Conservation (phyloP, 2,888 invertebrate genomes). For the Leucania comma region DNA sequence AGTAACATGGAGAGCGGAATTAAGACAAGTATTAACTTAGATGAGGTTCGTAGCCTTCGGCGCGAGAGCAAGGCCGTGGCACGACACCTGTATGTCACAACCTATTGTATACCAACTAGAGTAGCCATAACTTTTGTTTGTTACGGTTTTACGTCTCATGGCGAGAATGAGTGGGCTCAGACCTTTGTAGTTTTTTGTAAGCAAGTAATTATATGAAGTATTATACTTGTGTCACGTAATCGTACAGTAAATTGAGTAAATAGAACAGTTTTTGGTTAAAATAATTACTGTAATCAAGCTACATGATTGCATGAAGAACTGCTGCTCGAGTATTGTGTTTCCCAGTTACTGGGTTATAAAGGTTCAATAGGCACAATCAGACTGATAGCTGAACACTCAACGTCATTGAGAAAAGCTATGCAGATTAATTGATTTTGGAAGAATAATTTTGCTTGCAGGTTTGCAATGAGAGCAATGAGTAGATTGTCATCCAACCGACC, state of each 20-base stretch:
- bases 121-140: conserved; percentile 46
- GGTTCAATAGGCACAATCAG: neutral
- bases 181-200: conserved; percentile 24
- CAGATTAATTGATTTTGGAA: too few species aligned
- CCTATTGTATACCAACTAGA: conserved; percentile 62
- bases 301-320: too few species aligned
- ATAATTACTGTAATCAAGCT: neutral
- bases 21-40: conserved; percentile 61
- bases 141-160: conserved; percentile 28
- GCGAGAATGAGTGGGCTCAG: conserved; percentile 26
- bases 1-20: conserved; percentile 17
- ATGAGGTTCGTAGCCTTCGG: conserved; percentile 75
- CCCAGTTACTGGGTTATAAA: neutral
- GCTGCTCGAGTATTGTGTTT: neutral
- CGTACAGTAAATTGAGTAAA: neutral
- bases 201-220: neutral
- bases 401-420: neutral
- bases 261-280: neutral
- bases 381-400: neutral
- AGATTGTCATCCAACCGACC: too few species aligned
- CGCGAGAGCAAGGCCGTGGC: conserved; percentile 78
- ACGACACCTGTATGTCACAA: conserved; percentile 70
- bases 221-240: conserved; percentile 3
- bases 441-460: too few species aligned
- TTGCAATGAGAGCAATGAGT: too few species aligned